phyloP scores from a whole-genome alignment of 2,113 vertebrate genomes.

The Cryptomyrus ogoouensis region DNA sequence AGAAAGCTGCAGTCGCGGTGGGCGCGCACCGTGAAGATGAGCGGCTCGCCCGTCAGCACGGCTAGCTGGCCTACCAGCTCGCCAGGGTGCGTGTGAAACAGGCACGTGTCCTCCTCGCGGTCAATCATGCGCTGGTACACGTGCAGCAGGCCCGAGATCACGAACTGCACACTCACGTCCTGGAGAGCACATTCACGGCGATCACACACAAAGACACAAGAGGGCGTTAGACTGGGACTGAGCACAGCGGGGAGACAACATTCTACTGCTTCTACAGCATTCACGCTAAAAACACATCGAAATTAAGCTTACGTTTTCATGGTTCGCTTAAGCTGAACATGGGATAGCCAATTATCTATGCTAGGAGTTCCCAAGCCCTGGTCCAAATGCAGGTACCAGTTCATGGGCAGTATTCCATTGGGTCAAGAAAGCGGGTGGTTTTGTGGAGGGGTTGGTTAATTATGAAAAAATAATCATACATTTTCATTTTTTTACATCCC shows the following conservation, averaged over 20 bases:
- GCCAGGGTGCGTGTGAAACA: slow-evolving; percentile 83
- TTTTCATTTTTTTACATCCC: background rate
- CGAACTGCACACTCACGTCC: slow-evolving; percentile 73
- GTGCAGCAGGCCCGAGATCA: slow-evolving; percentile 81
- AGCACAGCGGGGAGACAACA: background rate
- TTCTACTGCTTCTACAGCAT: background rate
- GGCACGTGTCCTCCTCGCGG: slow-evolving; percentile 77
- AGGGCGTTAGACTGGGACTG: background rate
- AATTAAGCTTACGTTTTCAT: background rate
- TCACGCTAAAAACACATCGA: background rate
- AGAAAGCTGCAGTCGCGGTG: slow-evolving; percentile 86
- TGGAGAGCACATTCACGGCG: background rate
- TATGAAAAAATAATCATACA: background rate
- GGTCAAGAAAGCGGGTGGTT: background rate
- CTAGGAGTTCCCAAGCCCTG: background rate
- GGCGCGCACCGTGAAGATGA: slow-evolving; percentile 86
- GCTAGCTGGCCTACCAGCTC: slow-evolving; percentile 90
- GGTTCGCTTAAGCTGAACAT: background rate
- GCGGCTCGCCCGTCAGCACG: slow-evolving; percentile 86
- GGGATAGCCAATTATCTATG: background rate
- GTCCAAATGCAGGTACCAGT: background rate
- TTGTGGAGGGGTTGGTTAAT: background rate
- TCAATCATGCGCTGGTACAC: slow-evolving; percentile 87
- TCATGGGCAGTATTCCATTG: background rate
- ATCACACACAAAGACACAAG: background rate